Conservation (phyloP, 2,113 vertebrate genomes). For the Neoarius graeffei region DNA sequence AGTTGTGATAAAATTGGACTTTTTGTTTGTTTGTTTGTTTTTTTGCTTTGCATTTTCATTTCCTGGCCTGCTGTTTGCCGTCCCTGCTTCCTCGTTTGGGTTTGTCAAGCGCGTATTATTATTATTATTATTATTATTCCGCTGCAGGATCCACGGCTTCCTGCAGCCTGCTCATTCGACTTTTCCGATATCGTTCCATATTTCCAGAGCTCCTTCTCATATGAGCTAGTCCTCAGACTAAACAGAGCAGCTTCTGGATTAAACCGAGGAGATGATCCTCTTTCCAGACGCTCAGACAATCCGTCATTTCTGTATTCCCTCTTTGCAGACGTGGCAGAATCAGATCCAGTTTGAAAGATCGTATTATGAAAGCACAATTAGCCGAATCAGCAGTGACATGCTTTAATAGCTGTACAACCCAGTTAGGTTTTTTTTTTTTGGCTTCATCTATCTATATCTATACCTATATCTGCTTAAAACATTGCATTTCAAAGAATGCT, state of each 20-base stretch:
- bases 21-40: background rate
- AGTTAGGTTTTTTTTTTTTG: background rate
- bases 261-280: slow-evolving; percentile 2
- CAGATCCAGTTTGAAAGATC: background rate
- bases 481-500: background rate
- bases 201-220: background rate
- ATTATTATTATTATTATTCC: background rate
- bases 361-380: slow-evolving; percentile 15
- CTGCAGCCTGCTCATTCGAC: background rate
- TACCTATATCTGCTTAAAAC: background rate
- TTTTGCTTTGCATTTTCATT: background rate
- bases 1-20: background rate
- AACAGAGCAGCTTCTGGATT: slow-evolving; percentile 14
- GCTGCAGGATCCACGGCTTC: slow-evolving; percentile 1
- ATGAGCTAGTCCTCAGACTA: background rate
- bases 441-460: background rate
- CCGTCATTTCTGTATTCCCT: background rate
- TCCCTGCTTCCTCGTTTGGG: background rate
- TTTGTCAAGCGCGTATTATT: background rate
- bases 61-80: background rate
- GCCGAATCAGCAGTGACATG: background rate
- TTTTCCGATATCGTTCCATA: background rate
- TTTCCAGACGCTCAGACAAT: slow-evolving; percentile 16
- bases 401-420: background rate
- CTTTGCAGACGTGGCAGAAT: background rate